phyloP scores from a whole-genome alignment of 1,140 invertebrate species.

The Musca domestica region DNA sequence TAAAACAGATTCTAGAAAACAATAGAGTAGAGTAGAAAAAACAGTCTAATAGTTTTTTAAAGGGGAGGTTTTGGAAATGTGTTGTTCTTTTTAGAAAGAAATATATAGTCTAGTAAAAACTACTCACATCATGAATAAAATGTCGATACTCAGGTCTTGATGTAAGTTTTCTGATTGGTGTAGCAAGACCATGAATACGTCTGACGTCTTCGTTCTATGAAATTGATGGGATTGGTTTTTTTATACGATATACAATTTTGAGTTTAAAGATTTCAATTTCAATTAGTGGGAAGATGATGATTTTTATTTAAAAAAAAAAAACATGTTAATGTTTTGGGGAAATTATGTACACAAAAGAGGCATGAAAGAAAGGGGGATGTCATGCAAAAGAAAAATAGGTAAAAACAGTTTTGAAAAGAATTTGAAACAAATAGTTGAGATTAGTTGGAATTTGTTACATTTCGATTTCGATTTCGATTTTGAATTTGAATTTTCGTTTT shows the following conservation, averaged over 20 bases:
- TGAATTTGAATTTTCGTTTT: no score
- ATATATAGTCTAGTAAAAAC: conserved; percentile 34
- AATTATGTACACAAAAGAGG: neutral
- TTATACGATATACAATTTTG: conserved; percentile 30
- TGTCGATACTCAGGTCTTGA: conserved; percentile 55
- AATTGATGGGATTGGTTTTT: conserved; percentile 30
- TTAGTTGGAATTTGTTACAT: conserved; percentile 6
- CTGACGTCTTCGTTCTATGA: conserved; percentile 53
- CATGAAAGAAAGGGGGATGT: no score
- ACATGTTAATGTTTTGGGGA: neutral
- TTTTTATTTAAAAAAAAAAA: no score
- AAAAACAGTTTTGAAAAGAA: neutral
- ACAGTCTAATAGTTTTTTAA: conserved; percentile 26
- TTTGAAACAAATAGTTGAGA: neutral
- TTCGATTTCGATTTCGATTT: no score
- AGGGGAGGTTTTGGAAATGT: neutral
- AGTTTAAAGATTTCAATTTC: conserved; percentile 31
- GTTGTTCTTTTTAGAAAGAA: no score
- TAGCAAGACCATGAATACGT: conserved; percentile 54
- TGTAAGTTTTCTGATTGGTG: conserved; percentile 55
- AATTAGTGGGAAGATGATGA: neutral
- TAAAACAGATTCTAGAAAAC: conserved; percentile 7
- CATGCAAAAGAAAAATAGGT: conserved; percentile 36
- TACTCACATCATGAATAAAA: conserved; percentile 55
- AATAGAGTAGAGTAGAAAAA: neutral